Evolutionary conservation across 2,797 vertebrate species (phyloP).

Genomic region (Saxicola maurus): DNA sequence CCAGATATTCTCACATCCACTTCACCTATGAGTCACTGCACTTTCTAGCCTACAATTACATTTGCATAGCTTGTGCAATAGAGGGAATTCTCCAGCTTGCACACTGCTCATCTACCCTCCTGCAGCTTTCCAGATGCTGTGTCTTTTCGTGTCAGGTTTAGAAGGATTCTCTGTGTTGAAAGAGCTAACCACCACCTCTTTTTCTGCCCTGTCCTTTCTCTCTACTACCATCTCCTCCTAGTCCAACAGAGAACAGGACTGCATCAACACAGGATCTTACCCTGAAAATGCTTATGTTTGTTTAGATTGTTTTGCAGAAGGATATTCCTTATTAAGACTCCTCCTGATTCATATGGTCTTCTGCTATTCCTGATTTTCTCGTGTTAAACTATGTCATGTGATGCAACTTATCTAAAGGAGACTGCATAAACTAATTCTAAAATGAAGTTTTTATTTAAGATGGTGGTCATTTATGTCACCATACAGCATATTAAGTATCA

Average conservation of each 20-base stretch:
- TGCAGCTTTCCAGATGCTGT: not conserved
- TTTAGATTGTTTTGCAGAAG: not conserved
- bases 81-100: slow-evolving; percentile 51
- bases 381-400: not conserved
- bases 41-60: slow-evolving; percentile 55
- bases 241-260: not conserved
- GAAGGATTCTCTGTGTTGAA: not conserved
- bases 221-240: not conserved
- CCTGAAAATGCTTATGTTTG: not conserved
- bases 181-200: not conserved
- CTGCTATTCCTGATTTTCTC: not conserved
- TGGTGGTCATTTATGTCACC: not conserved
- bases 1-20: slow-evolving; percentile 49
- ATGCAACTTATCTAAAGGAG: not conserved
- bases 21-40: slow-evolving; percentile 59
- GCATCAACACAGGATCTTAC: not conserved
- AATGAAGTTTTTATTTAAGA: not conserved
- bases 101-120: slow-evolving; percentile 17
- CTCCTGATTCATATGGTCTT: not conserved
- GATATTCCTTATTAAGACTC: not conserved
- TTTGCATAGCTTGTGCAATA: slow-evolving; percentile 50
- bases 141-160: not conserved
- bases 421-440: not conserved
- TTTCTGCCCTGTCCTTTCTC: not conserved
- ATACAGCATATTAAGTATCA: not conserved